Conservation (phyloP, 2,888 invertebrate species). For the Monoplex corrugatus region DNA sequence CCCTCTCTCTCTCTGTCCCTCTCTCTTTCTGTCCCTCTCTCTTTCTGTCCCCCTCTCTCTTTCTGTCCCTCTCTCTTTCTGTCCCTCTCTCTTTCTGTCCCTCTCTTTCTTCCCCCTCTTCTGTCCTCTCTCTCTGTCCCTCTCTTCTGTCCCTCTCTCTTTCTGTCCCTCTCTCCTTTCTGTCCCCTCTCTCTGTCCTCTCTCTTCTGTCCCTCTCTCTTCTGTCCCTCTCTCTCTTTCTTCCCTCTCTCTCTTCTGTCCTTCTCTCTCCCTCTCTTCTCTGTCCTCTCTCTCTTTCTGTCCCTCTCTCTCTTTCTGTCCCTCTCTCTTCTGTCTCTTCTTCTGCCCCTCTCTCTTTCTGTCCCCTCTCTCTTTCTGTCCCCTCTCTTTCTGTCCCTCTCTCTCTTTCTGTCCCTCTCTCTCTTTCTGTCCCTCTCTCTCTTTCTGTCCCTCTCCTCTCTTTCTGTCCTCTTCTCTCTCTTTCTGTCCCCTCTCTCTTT, state of each 20-base stretch:
- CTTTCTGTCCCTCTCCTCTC: too few relatives aligned
- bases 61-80: too few relatives aligned
- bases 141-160: too few relatives aligned
- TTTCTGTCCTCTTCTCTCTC: not conserved
- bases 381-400: not conserved
- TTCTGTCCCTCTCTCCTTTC: not conserved
- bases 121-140: not conserved
- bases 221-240: too few relatives aligned
- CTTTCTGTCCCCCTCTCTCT: not conserved
- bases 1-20: too few relatives aligned
- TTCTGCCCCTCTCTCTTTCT: not conserved
- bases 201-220: not conserved
- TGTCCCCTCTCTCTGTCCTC: too few relatives aligned
- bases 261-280: not conserved
- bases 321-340: too few relatives aligned
- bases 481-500: not conserved
- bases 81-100: not conserved
- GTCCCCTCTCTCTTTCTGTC: not conserved
- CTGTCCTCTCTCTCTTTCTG: too few relatives aligned
- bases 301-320: not conserved
- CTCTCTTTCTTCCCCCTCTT: too few relatives aligned
- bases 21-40: not conserved
- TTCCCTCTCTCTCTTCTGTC: too few relatives aligned
- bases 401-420: too few relatives aligned
- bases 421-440: not conserved